Conservation (phyloP, 2,888 invertebrate genomes). For the Periphyllus acericola region DNA sequence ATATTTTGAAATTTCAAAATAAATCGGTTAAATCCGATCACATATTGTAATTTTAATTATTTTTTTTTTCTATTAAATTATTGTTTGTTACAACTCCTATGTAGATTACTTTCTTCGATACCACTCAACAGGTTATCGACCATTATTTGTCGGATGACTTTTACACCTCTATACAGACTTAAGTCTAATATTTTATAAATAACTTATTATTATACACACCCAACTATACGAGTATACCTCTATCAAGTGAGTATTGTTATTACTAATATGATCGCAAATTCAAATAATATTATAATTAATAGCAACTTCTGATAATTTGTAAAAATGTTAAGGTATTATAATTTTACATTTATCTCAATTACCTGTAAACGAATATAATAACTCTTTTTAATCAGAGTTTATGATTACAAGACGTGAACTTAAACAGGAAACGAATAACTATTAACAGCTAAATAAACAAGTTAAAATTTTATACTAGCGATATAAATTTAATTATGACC, state of each 20-base stretch:
- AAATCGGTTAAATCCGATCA: no score
- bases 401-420: no score
- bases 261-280: background rate
- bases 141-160: background rate
- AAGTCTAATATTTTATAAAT: conserved; percentile 9
- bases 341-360: no score
- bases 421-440: no score
- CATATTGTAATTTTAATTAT: background rate
- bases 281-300: background rate
- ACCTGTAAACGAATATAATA: no score
- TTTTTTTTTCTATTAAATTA: conserved; percentile 27
- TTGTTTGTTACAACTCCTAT: conserved; percentile 22
- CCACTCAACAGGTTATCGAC: conserved; percentile 2
- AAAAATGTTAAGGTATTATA: background rate
- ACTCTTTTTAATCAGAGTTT: no score
- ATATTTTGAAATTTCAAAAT: background rate
- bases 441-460: no score
- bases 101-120: conserved; percentile 2
- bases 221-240: background rate
- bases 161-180: background rate
- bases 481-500: no score
- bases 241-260: background rate
- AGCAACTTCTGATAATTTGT: background rate
- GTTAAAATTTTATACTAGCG: no score
- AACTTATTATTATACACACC: background rate